Evolutionary conservation across 2,113 vertebrate species (phyloP), one percentile per base, ranked within the genome.

Genomic region (Anguilla japonica): DNA sequence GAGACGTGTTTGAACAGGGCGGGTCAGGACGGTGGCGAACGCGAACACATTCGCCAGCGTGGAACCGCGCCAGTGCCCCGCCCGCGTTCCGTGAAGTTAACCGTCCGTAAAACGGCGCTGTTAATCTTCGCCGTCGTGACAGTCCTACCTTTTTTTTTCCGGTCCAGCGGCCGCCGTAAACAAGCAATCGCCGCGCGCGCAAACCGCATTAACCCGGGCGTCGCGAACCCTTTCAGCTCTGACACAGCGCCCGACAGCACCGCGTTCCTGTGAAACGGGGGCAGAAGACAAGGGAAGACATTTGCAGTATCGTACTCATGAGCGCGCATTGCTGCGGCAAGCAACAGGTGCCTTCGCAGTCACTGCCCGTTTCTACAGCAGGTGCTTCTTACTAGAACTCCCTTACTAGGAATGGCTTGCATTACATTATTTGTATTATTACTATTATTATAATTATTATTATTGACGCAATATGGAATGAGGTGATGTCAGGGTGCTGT

Each of bases 101-200:
- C 90, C 86, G 88, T 63, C 82, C 91, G 85, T 91, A 88, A 92
- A 93, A 90, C 87, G 79, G 41, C 87, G 84, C 85, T 90, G 90
- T 89, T 93, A 89, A 92, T 92, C 89, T 91, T 87, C 88, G 89
- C 90, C 88, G 89, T 89, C 87, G 90, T 92, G 85, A 86, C 85
- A 88, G 83, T 60, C 79, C 81, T 90, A 88, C 89, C 84, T 91
- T 84, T 88, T 89, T 91, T 85, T 88, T 89, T 43, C 85, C 83
- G 90, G 82, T 90, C 89, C 87, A 87, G 67, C 85, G 87, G 84
- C 81, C 84, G 81, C 88, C 43, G 87, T 80, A 88, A 91, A 90
- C 82, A 89, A 88, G 86, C 86, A 57, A 87, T 63, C 86, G 46
- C 40, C 40, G 43, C 85, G 26, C 82, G 34, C 34, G 34, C 34